phyloP scores from a whole-genome alignment of 1,140 invertebrate species.

The Tetramorium alpestre region DNA sequence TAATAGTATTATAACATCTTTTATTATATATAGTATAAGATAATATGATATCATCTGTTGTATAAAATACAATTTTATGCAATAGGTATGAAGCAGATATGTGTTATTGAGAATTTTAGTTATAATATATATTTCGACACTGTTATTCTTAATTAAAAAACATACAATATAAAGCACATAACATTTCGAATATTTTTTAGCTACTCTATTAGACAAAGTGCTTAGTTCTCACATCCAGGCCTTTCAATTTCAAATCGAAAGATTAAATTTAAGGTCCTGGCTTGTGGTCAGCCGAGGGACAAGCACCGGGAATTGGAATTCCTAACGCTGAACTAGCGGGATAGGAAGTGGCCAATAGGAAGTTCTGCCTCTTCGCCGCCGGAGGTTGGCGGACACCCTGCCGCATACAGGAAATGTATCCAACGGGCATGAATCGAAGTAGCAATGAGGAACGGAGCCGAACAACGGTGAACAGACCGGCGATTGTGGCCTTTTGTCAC shows the following conservation, averaged over 20 bases:
- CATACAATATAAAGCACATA: background rate
- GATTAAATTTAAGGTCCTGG: slow-evolving; percentile 49
- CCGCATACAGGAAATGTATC: slow-evolving; percentile 66
- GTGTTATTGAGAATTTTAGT: background rate
- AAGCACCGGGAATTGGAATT: slow-evolving; percentile 62
- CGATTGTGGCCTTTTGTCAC: background rate
- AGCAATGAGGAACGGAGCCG: slow-evolving; percentile 48
- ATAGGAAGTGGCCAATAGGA: slow-evolving; percentile 71
- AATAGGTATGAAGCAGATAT: background rate
- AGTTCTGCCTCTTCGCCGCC: slow-evolving; percentile 53
- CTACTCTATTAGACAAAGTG: background rate
- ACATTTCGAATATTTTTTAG: background rate
- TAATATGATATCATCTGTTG: background rate
- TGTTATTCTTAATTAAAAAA: background rate
- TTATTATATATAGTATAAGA: background rate
- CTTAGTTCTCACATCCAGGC: background rate
- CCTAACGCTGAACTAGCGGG: slow-evolving; percentile 60
- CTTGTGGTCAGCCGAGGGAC: slow-evolving; percentile 40
- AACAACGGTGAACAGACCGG: slow-evolving; percentile 46
- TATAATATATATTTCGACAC: background rate
- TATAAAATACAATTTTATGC: background rate
- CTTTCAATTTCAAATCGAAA: slow-evolving; percentile 29
- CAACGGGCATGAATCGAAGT: slow-evolving; percentile 64
- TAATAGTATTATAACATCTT: background rate
- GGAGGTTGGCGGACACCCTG: slow-evolving; percentile 32